Evolutionary conservation across 2,113 vertebrate species (phyloP).

Genomic region (Talpa occidentalis): DNA sequence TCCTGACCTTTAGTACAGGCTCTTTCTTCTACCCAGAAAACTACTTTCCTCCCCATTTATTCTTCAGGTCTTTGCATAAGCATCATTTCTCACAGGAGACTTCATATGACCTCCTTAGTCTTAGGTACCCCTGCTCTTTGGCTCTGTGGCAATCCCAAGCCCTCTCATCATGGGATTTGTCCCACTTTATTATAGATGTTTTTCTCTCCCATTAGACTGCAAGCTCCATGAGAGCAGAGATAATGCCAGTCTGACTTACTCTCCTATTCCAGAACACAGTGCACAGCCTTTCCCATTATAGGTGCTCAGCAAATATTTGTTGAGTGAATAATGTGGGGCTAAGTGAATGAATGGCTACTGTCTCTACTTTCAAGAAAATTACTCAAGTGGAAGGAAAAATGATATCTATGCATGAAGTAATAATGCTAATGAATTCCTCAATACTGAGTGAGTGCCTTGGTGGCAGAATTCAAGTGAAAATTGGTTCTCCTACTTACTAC

Average conservation of each 20-base stretch:
- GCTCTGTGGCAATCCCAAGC: background rate
- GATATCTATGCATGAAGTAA: background rate
- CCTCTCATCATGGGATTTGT: background rate
- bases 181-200: background rate
- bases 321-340: background rate
- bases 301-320: background rate
- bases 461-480: background rate
- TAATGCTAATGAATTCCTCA: conserved; percentile 7
- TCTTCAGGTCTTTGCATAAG: background rate
- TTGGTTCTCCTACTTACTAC: background rate
- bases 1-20: background rate
- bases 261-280: background rate
- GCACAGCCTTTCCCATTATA: background rate
- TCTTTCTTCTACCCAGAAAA: background rate
- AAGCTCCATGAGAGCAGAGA: background rate
- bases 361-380: conserved; percentile 28
- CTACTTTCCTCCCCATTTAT: background rate
- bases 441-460: background rate
- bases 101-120: background rate
- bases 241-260: background rate
- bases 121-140: background rate
- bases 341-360: background rate
- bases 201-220: background rate
- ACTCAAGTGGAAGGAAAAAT: background rate
- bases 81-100: background rate